Evolutionary conservation across 2,888 invertebrate species (phyloP).

Genomic region (Drosophila silvestris): DNA sequence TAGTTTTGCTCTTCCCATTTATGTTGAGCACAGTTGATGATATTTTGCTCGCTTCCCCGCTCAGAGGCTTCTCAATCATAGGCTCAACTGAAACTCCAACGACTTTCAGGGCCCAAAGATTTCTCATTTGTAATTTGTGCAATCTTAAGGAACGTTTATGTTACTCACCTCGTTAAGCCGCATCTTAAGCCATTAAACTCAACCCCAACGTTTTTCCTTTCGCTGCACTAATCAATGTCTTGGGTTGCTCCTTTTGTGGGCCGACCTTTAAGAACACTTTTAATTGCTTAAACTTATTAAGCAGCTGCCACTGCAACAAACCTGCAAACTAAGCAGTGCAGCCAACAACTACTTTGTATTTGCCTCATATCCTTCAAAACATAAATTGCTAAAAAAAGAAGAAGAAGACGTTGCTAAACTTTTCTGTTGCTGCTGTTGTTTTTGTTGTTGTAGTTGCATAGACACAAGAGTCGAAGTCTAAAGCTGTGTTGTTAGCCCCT

Average conservation of each 20-base stretch:
- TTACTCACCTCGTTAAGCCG: constrained; percentile 64
- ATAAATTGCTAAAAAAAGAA: constrained; percentile 21
- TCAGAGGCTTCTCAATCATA: background rate
- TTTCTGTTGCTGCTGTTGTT: constrained; percentile 40
- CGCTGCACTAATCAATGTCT: constrained; percentile 76
- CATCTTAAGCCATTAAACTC: constrained; percentile 24
- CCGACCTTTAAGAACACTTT: constrained; percentile 71
- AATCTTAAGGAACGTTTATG: constrained; percentile 38
- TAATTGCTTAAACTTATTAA: constrained; percentile 79
- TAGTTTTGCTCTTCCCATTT: constrained; percentile 9
- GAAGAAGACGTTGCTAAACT: constrained; percentile 54
- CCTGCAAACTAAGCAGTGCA: constrained; percentile 39
- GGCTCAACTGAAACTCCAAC: background rate
- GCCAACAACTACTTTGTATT: constrained; percentile 59
- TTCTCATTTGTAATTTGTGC: constrained; percentile 33
- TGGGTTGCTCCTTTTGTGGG: constrained; percentile 30
- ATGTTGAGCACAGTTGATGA: background rate
- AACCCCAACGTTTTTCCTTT: constrained; percentile 30
- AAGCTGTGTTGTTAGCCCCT: constrained; percentile 31
- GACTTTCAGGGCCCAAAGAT: background rate
- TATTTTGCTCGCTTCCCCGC: background rate
- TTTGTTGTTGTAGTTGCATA: constrained; percentile 58
- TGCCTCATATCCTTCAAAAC: constrained; percentile 66
- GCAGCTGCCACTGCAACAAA: constrained; percentile 73
- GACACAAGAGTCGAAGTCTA: constrained; percentile 65